Base-by-base conservation (phyloP, 2,888 invertebrate species). In the Globia sparganii region DNA sequence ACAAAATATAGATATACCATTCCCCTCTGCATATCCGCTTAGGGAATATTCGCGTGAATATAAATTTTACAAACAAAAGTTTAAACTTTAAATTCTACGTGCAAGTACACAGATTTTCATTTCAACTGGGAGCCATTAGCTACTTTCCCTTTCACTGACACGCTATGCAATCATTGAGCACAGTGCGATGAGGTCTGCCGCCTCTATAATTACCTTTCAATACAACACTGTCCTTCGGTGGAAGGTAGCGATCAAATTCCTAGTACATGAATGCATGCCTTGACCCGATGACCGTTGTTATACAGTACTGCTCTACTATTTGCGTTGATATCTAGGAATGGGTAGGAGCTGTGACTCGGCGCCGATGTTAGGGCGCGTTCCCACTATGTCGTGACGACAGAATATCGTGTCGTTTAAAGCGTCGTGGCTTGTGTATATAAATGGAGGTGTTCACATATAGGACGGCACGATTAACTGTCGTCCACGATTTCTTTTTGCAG, bases 131-230 rank as follows among this genome's bases (percentile, higher is more conserved):
- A 58, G 40, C 49, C 34, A 84, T 79, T 84, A 64, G 25, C 56
- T 31, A 56, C 46, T 85, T 84, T 80, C 72, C 28, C 81, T 80
- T 85, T 80, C 73, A 18, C 21, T 46, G 49, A 43, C 81, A 85
- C 61, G 85, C 80, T 37, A 79, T 78, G 84, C 69, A 68, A 49
- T 84, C 84, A 79, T 79, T 79, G 79, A 79, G 84, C 11, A 49
- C 70, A 79, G 21, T 61, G 34, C 34, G 31, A 49, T 58, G 62
- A 61, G 40, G 68, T 58, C 5, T 61, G 37, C 49, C 31, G 2
- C 56, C 84, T 28, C 46, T 83, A 34, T 83, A 83, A 78, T 83
- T 78, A 80, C 71, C 18, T 84, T 80, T 80, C 85, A 84, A 84
- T 80, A 84, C 28, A 53, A 56, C 61, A n/a, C 40, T 61, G 66